These are phyloP conservation scores for Chloroclystis v-ata DNA, from an alignment of 2,888 invertebrate species.

Conservation along the genomic window DNA sequence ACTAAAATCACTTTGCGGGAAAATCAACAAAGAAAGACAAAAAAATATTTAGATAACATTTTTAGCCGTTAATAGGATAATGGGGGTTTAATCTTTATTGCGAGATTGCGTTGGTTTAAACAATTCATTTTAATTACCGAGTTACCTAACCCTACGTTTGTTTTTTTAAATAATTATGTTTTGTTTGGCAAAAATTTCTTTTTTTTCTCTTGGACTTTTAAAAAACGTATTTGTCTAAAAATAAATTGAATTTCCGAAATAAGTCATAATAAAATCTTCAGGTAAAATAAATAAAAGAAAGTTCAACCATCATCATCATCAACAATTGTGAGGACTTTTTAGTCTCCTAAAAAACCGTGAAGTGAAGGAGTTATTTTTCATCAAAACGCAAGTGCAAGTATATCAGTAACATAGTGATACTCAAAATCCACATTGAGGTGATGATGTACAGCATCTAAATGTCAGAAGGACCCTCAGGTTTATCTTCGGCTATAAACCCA, in stretches of 20 bases:
- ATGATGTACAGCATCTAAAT: constrained; percentile 41
- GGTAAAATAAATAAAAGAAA: too few species aligned
- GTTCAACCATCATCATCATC: too few species aligned
- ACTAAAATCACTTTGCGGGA: neutral
- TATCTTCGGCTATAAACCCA: constrained; percentile 53
- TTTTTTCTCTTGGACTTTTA: too few species aligned
- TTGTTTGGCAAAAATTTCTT: too few species aligned
- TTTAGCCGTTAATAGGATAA: neutral
- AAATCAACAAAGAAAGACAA: neutral
- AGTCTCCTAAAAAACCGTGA: too few species aligned
- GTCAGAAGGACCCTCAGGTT: constrained; percentile 62
- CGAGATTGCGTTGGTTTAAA: constrained; percentile 3
- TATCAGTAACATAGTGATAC: neutral
- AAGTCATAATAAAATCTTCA: too few species aligned
- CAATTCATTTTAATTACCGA: constrained; percentile 6
- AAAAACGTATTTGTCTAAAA: too few species aligned
- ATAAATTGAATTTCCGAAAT: too few species aligned
- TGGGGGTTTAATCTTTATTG: neutral
- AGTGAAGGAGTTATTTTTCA: too few species aligned
- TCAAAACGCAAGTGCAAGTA: neutral
- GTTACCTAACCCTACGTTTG: neutral
- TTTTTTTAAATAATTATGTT: too few species aligned
- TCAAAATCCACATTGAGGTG: neutral
- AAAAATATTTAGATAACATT: neutral
- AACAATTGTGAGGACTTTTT: too few species aligned